A percentile compares a stretch with the other conserved stretches of the same genome.
Conservation (phyloP, 1,140 invertebrate species). For the Chlorops oryzae region DNA sequence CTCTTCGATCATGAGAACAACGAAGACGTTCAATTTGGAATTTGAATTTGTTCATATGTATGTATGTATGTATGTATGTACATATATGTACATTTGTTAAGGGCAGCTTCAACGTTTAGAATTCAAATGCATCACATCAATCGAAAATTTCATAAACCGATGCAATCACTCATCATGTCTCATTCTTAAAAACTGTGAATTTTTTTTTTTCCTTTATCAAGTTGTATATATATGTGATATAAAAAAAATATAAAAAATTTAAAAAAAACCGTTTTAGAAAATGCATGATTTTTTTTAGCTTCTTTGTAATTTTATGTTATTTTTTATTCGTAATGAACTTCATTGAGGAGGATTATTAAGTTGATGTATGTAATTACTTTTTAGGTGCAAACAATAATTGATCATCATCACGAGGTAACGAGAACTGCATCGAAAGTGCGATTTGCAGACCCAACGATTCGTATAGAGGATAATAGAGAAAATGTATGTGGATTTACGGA, state of each 20-base stretch:
- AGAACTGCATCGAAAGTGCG: slow-evolving; percentile 78
- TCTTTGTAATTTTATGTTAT: neutral
- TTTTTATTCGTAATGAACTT: neutral
- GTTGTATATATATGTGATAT: no score
- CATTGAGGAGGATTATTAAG: slow-evolving; percentile 8
- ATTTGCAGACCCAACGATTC: slow-evolving; percentile 66
- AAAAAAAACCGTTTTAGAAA: no score
- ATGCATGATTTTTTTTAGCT: no score
- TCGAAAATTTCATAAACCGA: neutral
- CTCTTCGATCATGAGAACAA: no score
- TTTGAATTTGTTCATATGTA: no score
- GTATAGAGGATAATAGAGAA: slow-evolving; percentile 27
- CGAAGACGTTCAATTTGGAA: no score
- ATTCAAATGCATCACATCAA: no score
- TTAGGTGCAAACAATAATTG: slow-evolving; percentile 86
- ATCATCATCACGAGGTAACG: slow-evolving; percentile 75
- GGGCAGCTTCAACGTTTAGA: no score
- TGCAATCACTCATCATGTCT: neutral
- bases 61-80: neutral
- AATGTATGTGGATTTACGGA: no score
- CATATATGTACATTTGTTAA: no score
- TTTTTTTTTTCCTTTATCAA: neutral
- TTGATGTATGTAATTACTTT: no score
- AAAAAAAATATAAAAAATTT: no score
- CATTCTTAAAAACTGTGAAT: neutral